These are phyloP conservation scores for Phengaris alcon DNA, from an alignment of 2,888 invertebrate species.

Conservation along the genomic window DNA sequence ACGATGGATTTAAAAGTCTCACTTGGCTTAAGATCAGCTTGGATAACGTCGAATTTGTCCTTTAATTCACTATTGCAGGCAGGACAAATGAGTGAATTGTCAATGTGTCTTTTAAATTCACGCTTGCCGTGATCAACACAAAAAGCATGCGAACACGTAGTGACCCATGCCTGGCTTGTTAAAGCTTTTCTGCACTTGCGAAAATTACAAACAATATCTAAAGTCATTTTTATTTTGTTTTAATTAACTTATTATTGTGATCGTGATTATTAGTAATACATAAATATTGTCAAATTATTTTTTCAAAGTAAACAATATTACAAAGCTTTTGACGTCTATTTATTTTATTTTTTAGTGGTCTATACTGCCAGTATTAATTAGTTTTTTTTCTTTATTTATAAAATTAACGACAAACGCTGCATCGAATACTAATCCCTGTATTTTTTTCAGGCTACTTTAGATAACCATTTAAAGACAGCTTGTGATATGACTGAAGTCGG, in stretches of 20 bases:
- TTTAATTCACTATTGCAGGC: constrained; percentile 72
- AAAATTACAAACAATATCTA: constrained; percentile 76
- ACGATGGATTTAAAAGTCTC: constrained; percentile 77
- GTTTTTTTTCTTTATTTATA: neutral
- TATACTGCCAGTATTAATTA: neutral
- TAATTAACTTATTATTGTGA: constrained; percentile 20
- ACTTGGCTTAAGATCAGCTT: constrained; percentile 72
- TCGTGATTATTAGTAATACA: neutral
- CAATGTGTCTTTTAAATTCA: constrained; percentile 68
- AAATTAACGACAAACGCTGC: neutral
- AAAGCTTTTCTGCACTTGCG: constrained; percentile 73
- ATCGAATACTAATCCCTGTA: constrained; percentile 32
- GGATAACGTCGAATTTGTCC: constrained; percentile 75
- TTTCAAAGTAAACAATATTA: neutral
- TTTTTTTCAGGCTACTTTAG: constrained; percentile 82
- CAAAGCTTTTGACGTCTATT: constrained; percentile 21
- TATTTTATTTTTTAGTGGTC: neutral
- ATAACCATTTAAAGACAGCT: constrained; percentile 87
- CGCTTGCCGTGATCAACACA: constrained; percentile 75
- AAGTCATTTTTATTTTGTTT: constrained; percentile 47
- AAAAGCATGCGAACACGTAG: constrained; percentile 78
- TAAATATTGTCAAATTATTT: neutral
- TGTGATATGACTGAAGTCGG: constrained; percentile 93
- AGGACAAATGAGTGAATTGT: constrained; percentile 69
- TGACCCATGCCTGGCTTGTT: constrained; percentile 73